Evolutionary conservation across 2,113 vertebrate species (phyloP).

Genomic region (Aepyceros melampus): DNA sequence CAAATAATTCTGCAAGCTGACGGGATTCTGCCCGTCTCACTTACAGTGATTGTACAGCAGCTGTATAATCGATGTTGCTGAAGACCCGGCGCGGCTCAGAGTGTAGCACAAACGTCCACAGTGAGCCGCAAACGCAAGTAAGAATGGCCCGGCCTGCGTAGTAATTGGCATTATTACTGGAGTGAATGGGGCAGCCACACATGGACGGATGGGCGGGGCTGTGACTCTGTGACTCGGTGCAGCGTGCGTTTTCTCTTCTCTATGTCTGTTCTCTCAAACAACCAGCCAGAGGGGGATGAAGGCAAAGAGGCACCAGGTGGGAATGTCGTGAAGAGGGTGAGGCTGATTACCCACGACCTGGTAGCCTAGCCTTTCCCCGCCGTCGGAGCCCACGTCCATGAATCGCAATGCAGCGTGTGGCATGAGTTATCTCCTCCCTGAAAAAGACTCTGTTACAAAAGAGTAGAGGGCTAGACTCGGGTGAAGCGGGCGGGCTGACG

Average conservation of each 20-base stretch:
- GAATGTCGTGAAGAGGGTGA: constrained; percentile 35
- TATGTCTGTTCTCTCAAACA: constrained; percentile 73
- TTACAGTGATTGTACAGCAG: constrained; percentile 84
- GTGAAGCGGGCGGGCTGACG: not conserved
- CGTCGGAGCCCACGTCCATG: constrained; percentile 6
- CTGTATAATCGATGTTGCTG: constrained; percentile 86
- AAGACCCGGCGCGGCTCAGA: constrained; percentile 82
- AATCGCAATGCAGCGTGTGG: not conserved
- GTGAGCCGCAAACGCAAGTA: constrained; percentile 84
- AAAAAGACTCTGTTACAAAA: constrained; percentile 11
- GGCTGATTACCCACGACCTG: constrained; percentile 48
- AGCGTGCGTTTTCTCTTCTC: constrained; percentile 76
- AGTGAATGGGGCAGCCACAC: constrained; percentile 84
- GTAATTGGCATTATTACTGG: constrained; percentile 85
- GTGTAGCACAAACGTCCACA: constrained; percentile 83
- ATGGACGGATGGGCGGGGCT: constrained; percentile 83
- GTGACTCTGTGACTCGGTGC: constrained; percentile 69
- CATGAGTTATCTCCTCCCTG: not conserved
- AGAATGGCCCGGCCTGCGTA: constrained; percentile 83
- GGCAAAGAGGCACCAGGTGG: constrained; percentile 47
- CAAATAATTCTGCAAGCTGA: constrained; percentile 71
- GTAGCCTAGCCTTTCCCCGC: constrained; percentile 57
- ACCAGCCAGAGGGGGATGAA: constrained; percentile 64
- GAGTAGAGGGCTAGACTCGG: constrained; percentile 13
- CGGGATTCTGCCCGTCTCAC: constrained; percentile 78